A percentile compares a stretch with the other conserved stretches of the same genome.
Evolutionary conservation across 2,888 invertebrate species (phyloP).

Genomic region (Trissolcus japonicus): DNA sequence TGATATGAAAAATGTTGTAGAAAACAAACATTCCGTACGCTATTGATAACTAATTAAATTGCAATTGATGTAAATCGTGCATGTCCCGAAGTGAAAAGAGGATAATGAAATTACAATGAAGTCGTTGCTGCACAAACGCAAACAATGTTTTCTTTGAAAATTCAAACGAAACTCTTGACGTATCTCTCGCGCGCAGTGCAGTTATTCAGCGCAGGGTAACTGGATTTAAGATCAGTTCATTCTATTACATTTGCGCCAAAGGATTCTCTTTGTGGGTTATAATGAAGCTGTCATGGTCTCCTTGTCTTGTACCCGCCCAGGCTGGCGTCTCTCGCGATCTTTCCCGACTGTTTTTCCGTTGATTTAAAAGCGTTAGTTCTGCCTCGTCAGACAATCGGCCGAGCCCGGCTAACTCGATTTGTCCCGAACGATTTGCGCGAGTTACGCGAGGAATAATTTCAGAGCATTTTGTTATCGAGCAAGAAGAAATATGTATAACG

Average conservation of each 20-base stretch:
- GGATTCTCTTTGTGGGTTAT: constrained; percentile 55
- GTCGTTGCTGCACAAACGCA: constrained; percentile 4
- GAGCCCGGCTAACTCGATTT: constrained; percentile 59
- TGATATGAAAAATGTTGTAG: no score
- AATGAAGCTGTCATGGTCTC: constrained; percentile 57
- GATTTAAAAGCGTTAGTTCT: constrained; percentile 55
- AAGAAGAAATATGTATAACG: constrained; percentile 42
- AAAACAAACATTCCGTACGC: no score
- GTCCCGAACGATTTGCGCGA: constrained; percentile 56
- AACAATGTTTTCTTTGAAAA: constrained; percentile 52
- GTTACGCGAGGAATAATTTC: constrained; percentile 58
- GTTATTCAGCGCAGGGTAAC: constrained; percentile 45
- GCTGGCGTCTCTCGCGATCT: neutral
- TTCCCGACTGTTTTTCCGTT: constrained; percentile 9
- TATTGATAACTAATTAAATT: no score
- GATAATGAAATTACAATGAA: no score
- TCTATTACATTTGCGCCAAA: constrained; percentile 52
- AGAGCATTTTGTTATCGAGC: constrained; percentile 59
- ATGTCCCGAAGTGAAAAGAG: no score
- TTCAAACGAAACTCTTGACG: constrained; percentile 30
- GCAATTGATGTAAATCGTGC: no score
- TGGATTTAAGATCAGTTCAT: constrained; percentile 54
- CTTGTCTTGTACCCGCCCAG: constrained; percentile 1
- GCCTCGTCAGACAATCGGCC: constrained; percentile 57
- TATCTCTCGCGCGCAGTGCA: neutral